Percentiles rank a stretch among this genome's conserved stretches.
phyloP scores from a whole-genome alignment of 2,888 invertebrate genomes.

The Lottia scabra region DNA sequence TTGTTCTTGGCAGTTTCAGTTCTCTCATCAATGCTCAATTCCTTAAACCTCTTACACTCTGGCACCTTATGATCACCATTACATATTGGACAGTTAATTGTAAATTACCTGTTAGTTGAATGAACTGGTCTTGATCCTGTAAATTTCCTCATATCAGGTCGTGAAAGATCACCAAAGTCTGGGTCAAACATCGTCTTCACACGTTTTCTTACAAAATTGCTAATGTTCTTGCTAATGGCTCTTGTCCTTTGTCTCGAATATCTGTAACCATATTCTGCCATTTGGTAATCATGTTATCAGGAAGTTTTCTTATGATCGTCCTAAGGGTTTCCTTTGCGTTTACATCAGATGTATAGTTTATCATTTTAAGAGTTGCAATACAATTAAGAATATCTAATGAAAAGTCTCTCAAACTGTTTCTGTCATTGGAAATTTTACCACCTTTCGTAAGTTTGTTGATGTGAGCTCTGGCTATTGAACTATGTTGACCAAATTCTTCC shows the following conservation, averaged over 20 bases:
- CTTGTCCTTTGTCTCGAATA: conserved; percentile 13
- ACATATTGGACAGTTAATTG: conserved; percentile 11
- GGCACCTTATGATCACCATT: neutral
- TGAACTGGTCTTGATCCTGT: neutral
- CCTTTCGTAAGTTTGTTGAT: conserved; percentile 9
- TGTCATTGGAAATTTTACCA: conserved; percentile 4
- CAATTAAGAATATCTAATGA: conserved; percentile 15
- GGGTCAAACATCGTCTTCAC: conserved; percentile 19
- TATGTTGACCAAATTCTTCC: conserved; percentile 18
- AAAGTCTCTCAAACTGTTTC: conserved; percentile 11
- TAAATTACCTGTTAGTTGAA: neutral
- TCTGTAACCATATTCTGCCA: conserved; percentile 11
- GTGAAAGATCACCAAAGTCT: conserved; percentile 18
- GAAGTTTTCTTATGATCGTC: conserved; percentile 8
- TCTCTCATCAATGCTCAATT: neutral
- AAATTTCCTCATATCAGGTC: neutral
- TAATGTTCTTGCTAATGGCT: conserved; percentile 7
- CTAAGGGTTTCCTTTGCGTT: conserved; percentile 4
- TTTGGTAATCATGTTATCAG: conserved; percentile 9
- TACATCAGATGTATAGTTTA: neutral
- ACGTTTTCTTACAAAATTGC: conserved; percentile 13
- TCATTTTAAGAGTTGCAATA: conserved; percentile 8
- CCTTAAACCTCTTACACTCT: conserved; percentile 9
- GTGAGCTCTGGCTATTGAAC: conserved; percentile 13
- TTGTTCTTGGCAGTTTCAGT: neutral